Evolutionary conservation across 1,140 invertebrate species (phyloP), one percentile per base, ranked within the genome.

Genomic region (Venustaconcha ellipsiformis): DNA sequence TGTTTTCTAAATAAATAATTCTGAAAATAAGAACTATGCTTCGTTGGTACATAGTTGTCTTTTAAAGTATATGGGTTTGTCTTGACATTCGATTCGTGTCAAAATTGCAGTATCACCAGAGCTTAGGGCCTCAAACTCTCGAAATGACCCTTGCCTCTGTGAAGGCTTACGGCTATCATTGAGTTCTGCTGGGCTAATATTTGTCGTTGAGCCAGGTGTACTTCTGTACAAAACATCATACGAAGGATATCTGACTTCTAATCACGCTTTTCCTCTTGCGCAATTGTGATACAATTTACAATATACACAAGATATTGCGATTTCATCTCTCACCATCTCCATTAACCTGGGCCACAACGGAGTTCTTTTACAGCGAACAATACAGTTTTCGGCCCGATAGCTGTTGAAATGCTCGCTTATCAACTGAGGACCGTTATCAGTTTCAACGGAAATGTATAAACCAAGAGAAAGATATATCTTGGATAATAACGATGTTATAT

Each of bases 261-360:
- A 56, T 76, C 68, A 66, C 77, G 70, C 12, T 69, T 56, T 58
- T 84, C 79, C 0, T 20, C 65, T 23, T 80, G 74, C 12, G 81
- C 84, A 30, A 83, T 80, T 30, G 65, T 76, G 3, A 86, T 63
- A 17, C 68, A 3, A 70, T 84, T 86, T 26, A n/a, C n/a, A n/a
- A n/a, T n/a, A n/a, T n/a, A n/a, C n/a, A n/a, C n/a, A 82, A 37
- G 1, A 86, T 15, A 37, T 77, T 76, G 23, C 70, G 20, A 74
- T 83, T 84, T 60, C 79, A 73, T 48, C 84, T 48, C 71, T 83
- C 81, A n/a, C 83, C 70, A 67, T 83, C 76, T 0, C 84, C 80
- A 73, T 84, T 86, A 1, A 76, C 74, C 59, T 82, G 76, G 83
- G 80, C 69, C 69, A 81, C 12, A 79, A 59, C 1, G 80, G 76